Evolutionary conservation across 2,888 invertebrate species (phyloP), one percentile per base, ranked within the genome.

Genomic region (Copidosoma aretas): DNA sequence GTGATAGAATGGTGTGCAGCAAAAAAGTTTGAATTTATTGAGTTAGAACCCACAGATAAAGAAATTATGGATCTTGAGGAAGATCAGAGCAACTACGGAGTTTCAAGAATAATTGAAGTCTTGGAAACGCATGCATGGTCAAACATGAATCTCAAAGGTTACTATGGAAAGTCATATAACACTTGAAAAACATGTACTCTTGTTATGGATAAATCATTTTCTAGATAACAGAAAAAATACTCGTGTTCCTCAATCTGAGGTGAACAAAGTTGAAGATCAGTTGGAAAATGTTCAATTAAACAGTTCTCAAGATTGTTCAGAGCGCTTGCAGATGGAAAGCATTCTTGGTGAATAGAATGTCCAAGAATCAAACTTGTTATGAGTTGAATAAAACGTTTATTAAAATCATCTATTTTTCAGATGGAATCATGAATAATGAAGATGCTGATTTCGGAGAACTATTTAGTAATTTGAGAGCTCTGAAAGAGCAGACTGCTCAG

Each of bases 101-200:
- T 90, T 17, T 87, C 88, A 43, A 85, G 92, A 78, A 86, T 92
- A 17, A 83, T 89, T 56, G 91, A 92, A 84, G 91, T 91, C 57
- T 82, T 93, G 43, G 88, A 91, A 76, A 88, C 91, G 57, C 91
- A 92, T 78, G 86, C 88, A 58, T 93, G 92, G 92, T 87, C 91
- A 25, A 91, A 91, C 81, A 84, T 91, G 72, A 82, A 83, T 43
- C 84, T 91, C 81, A 91, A 91, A 86, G 86, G 88, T 86, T 75
- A 10, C 10, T 25, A 32, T 39, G 4, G 43, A 17, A 15, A 46
- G 15, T 46, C 15, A 8, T 46, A 32, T 32, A 32, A 32, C 3
- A 5, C 32, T 32, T 8, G 8, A 5, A 32, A 32, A 32, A 32
- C 8, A 32, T 32, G 4, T 5, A 32, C 32, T 5, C 8, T 32